These are phyloP conservation scores for Mya arenaria DNA, from an alignment of 1,140 invertebrate genomes.

Conservation along the genomic window DNA sequence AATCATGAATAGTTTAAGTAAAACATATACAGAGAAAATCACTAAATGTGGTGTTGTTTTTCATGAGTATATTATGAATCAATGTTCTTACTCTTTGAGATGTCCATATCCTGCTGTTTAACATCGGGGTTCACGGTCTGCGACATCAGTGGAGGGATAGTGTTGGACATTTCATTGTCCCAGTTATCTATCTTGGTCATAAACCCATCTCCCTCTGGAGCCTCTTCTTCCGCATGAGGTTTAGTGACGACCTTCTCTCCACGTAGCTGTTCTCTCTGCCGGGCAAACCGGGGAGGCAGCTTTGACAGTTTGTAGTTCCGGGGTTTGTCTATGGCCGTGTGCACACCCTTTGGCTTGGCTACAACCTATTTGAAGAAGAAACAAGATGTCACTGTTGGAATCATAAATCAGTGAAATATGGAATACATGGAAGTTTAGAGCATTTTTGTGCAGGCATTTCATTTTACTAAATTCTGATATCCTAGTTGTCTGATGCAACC, in stretches of 20 bases:
- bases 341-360: conserved; percentile 76
- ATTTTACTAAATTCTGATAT: too few relatives aligned
- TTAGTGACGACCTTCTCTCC: conserved; percentile 69
- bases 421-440: too few relatives aligned
- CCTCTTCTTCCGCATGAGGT: conserved; percentile 28
- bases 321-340: conserved; percentile 82
- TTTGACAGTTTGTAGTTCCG: conserved; percentile 79
- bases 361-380: too few relatives aligned
- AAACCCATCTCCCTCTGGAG: conserved; percentile 28
- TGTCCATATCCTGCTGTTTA: conserved; percentile 36
- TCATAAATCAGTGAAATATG: too few relatives aligned
- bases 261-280: conserved; percentile 84
- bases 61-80: too few relatives aligned
- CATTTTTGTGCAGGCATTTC: too few relatives aligned
- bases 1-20: too few relatives aligned
- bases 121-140: conserved; percentile 39
- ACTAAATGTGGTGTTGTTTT: too few relatives aligned
- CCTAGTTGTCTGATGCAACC: too few relatives aligned
- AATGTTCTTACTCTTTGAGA: conserved; percentile 53
- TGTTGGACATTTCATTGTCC: conserved; percentile 80
- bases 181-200: conserved; percentile 80
- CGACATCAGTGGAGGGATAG: conserved; percentile 64
- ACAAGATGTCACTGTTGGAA: too few relatives aligned
- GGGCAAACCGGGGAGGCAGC: conserved; percentile 91
- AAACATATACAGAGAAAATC: too few relatives aligned